A percentile compares a stretch with the other conserved stretches of the same genome.
These are phyloP conservation scores for Mormyrus iriodes DNA, from an alignment of 2,113 vertebrate genomes.

Conservation along the genomic window DNA sequence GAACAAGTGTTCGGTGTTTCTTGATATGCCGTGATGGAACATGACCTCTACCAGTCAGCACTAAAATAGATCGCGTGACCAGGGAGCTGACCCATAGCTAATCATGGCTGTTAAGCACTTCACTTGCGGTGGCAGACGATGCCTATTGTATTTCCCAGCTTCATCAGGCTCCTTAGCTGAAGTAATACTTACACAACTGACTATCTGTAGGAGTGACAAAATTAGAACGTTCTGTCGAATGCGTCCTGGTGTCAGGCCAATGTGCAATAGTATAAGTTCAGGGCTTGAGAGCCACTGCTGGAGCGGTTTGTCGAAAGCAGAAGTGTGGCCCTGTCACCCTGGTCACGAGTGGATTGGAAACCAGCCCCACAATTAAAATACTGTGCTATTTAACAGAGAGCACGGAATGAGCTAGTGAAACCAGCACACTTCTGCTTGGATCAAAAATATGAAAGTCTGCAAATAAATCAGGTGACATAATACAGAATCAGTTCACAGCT, in stretches of 20 bases:
- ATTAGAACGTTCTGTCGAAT: not conserved
- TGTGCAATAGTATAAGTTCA: not conserved
- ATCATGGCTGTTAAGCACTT: not conserved
- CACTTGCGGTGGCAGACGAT: not conserved
- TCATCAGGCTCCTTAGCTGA: not conserved
- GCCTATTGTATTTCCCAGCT: not conserved
- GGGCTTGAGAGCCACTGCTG: not conserved
- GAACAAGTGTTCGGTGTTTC: conserved; percentile 14
- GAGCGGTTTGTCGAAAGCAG: not conserved
- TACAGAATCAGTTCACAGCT: not conserved
- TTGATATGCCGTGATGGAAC: not conserved
- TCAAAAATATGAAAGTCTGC: not conserved
- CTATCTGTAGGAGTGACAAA: not conserved
- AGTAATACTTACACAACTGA: not conserved
- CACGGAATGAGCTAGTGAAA: not conserved
- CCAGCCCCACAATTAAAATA: not conserved
- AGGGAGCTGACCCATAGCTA: not conserved
- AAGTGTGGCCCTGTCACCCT: not conserved
- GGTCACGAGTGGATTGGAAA: not conserved
- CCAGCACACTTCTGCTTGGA: not conserved
- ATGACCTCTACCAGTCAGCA: not conserved
- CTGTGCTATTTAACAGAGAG: not conserved
- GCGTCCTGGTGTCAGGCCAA: not conserved
- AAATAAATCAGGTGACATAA: not conserved
- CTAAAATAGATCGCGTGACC: conserved; percentile 14